Base-by-base conservation (phyloP, 2,113 vertebrate genomes). In the Amblyopsis rosae region DNA sequence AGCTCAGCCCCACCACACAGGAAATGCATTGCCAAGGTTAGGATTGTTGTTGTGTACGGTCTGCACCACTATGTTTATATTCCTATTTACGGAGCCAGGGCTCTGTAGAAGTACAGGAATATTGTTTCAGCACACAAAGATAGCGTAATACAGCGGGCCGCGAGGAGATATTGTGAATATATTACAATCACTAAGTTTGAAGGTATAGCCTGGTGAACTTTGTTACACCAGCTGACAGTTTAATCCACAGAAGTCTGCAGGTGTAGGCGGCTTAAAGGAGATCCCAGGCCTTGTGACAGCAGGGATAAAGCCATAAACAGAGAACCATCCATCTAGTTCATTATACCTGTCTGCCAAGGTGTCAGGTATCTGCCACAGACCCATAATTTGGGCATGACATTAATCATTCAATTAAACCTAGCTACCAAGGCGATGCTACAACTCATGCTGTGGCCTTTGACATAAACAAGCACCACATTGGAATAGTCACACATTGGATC, bases 341-440 rank as follows among this genome's bases (percentile, higher is more conserved):
- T 84, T 82, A 83, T 53, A 54, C 26, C 26, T 26, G 19, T 62
- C 75, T 54, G 12, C 15, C 3, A 64, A 73, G 62, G 77, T 81
- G 81, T 69, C 32, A 19, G 56, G 81, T 81, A 69, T 76, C 71
- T 74, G 55, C 33, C 32, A 16, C 55, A 59, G 71, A 50, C 69
- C 67, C 57, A 61, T 73, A 63, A 86, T 66, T 73, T 58, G 58
- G 11, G 4, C 15, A 17, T 64, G 66, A 13, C 51, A 67, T 79
- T 69, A 74, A 79, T 87, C n/a, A 88, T 72, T 72, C 63, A 80
- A 67, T 73, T 82, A 77, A 50, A 70, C 12, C 48, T 32, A 6
- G 7, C 65, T 60, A 9, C 59, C n/a, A 13, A 62, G 62, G 72
- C 64, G 54, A 46, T 53, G 16, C 19, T 12, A 46, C 0, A 12